Conservation (phyloP, 1,140 invertebrate species). For the Nephila pilipes region DNA sequence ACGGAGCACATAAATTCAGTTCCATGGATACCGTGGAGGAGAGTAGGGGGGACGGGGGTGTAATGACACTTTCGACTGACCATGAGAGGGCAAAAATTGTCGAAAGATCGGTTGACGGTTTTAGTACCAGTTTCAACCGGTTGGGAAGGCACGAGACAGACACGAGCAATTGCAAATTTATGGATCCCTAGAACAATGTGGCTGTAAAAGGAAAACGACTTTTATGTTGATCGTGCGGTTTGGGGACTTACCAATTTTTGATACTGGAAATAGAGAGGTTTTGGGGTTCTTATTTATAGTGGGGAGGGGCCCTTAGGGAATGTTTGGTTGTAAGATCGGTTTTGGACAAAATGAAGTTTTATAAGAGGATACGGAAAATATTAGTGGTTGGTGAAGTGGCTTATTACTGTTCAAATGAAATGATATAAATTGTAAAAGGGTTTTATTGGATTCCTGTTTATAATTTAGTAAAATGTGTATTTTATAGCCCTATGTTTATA, state of each 20-base stretch:
- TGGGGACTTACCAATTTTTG: neutral
- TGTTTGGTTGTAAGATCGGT: neutral
- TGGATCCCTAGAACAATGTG: constrained; percentile 45
- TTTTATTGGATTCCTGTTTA: no score
- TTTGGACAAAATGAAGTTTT: neutral
- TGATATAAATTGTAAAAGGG: no score
- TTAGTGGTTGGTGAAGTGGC: no score
- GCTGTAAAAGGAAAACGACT: constrained; percentile 24
- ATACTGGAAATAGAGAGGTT: constrained; percentile 9
- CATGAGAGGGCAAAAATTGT: constrained; percentile 60
- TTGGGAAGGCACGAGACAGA: constrained; percentile 10
- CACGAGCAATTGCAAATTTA: constrained; percentile 29
- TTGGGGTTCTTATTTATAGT: neutral
- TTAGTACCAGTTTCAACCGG: constrained; percentile 47
- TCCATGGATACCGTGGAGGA: constrained; percentile 5
- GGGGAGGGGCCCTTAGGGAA: neutral
- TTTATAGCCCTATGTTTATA: no score
- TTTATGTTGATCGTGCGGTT: constrained; percentile 51
- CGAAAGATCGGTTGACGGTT: constrained; percentile 40
- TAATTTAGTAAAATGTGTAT: no score
- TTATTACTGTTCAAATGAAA: no score
- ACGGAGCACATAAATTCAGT: constrained; percentile 58
- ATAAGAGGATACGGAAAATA: neutral
- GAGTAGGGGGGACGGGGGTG: no score
- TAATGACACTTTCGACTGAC: constrained; percentile 66